Base-by-base conservation (phyloP, 2,888 invertebrate genomes). In the Nesidiocoris tenuis region DNA sequence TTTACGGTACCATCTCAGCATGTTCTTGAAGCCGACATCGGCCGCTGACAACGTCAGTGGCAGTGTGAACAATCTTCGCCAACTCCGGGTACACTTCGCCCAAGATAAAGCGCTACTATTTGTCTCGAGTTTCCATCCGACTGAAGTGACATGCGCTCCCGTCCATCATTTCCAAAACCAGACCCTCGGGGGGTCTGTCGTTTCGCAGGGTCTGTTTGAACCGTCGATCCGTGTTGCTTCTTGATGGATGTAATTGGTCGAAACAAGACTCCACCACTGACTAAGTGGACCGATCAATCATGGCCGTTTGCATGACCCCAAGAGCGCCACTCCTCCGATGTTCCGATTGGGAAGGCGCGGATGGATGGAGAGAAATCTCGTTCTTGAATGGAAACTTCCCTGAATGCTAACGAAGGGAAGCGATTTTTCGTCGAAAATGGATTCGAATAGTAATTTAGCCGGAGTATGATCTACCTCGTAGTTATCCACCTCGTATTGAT, bases 211-310 rank as follows among this genome's bases (percentile, higher is more conserved):
- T 39, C 3, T 39, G n/a, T n/a, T n/a, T n/a, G n/a, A n/a, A n/a
- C n/a, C n/a, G n/a, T n/a, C n/a, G n/a, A 39, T 39, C 39, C 39
- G 39, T 12, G 39, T 12, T 39, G 39, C 12, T 39, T 39, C 22
- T 55, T 67, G 67, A 67, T 67, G 39, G 67, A 67, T 67, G 67
- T 67, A 67, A 67, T 67, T 67, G 67, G 67, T 67, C 54, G 55
- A 55, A 67, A 21, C 67, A 18, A 19, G 55, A 21, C 39, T 39
- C 39, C 39, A 7, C 39, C 3, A 39, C 56, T 67, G 67, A 67
- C 67, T 67, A 56, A 67, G 39, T 56, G 67, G 39, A 21, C 56
- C 55, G 21, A 67, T 67, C 56, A 67, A 67, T 67, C 67, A 56
- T n/a, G 17, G 65, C 54, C 39, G 18, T 24, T 39, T 17, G 1